Base-by-base conservation (phyloP, 2,888 invertebrate genomes). In the Hyposoter dolosus region DNA sequence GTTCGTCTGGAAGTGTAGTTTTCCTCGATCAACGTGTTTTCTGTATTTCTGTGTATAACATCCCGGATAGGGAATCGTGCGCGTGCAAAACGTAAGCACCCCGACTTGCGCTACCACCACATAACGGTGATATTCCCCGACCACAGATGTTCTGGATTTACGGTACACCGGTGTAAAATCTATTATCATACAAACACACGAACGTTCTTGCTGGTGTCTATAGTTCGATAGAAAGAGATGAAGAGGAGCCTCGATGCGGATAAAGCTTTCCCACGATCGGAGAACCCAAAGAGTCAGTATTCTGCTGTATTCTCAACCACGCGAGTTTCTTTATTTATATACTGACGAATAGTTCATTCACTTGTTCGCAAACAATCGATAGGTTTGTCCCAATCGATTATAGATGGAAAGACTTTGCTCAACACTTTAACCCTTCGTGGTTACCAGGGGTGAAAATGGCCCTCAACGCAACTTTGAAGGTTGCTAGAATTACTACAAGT, bases 121-220 rank as follows among this genome's bases (percentile, higher is more conserved):
- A 71, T 35, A 69, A 78, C 79, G 83, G 79, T 83, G 88, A 87
- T 87, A 79, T 83, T 85, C 74, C 60, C 69, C 83, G 65, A 78
- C 88, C 87, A 80, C 86, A 88, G 82, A 85, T 86, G 86, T 84
- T 69, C 82, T 76, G 83, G 80, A 85, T 88, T 88, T 89, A 87
- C 87, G 85, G 79, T 63, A 35, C 74, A 77, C 83, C 74, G 83
- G 88, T 77, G 84, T 80, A 85, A 79, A 83, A 88, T 88, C 86
- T 88, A 88, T 88, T 88, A 85, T 87, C 85, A 75, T 76, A 56
- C 50, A 43, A 43, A 65, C 78, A 68, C 68, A 15, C 43, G 28
- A 28, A 60, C 60, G 12, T 28, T 15, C 60, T 60, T 60, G 4
- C 28, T n/a, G 6, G 47, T 17, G n/a, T n/a, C 15, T 50, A 6